Evolutionary conservation across 2,797 vertebrate genomes (phyloP), one percentile per base, ranked within the genome.

Genomic region (Pipistrellus nathusii): DNA sequence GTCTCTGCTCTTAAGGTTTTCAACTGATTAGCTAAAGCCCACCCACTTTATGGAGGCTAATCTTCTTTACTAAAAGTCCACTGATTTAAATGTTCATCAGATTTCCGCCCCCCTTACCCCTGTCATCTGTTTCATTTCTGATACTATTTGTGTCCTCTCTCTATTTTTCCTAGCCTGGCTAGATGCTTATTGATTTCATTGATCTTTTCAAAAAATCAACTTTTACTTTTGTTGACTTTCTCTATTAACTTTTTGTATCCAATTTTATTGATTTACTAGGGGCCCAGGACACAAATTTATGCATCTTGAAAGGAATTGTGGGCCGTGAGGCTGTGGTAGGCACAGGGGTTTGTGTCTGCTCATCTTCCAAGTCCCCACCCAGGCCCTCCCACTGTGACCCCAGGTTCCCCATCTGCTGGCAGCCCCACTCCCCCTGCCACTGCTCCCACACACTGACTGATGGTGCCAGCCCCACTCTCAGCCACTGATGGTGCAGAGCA

Each of bases 391-490:
- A 2, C 27, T 27, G 27, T 0, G 0, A 5, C 59, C 59, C 25
- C 27, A 30, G 27, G 59, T 6, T 13, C 11, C 25, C 59, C 25
- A 12, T 62, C 59, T 30, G 5, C 5, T 27, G 27, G 12, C 25
- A 62, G 23, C 5, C 59, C 59, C 5, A 2, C 5, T 62, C 27
- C 59, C 2, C 2, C 27, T 62, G 59, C 27, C 59, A 62, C 25
- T 30, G 25, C 27, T 62, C 59, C 59, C 12, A 30, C 12, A 13
- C 27, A 62, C 59, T 30, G 25, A 30, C 59, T 62, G 59, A 30
- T 1, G 0, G 5, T 1, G 27, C 12, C 27, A 30, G 59, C 27
- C 12, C 12, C 2, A 1, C 25, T 14, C 0, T 0, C 6, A 62
- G 27, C 27, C 0, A 2, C 27, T 62, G 59, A 62, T 1, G 12